phyloP scores from a whole-genome alignment of 2,113 vertebrate genomes.

The Brachyhypopomus occidentalis region DNA sequence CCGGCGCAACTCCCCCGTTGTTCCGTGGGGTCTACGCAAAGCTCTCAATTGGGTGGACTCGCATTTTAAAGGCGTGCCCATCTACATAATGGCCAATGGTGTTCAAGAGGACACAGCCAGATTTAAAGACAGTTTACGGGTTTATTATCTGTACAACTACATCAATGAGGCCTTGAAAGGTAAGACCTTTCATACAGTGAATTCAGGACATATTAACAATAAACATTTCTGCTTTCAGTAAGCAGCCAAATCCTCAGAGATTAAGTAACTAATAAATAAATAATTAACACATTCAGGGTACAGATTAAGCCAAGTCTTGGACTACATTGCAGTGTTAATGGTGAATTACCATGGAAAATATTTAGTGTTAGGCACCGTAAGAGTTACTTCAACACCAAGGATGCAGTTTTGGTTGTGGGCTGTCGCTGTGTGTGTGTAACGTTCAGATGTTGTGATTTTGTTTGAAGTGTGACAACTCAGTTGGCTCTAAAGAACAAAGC shows the following conservation, averaged over 20 bases:
- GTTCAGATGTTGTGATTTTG: neutral
- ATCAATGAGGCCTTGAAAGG: conserved; percentile 97
- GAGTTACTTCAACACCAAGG: too few species aligned
- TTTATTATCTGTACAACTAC: conserved; percentile 90
- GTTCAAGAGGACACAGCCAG: conserved; percentile 80
- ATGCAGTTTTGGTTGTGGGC: too few species aligned
- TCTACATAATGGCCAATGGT: conserved; percentile 89
- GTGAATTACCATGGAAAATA: too few species aligned
- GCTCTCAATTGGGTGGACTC: conserved; percentile 76
- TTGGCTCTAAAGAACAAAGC: conserved; percentile 3
- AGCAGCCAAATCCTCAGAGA: too few species aligned
- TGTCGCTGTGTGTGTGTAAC: neutral
- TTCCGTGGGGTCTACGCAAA: conserved; percentile 93
- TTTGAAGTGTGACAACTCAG: neutral
- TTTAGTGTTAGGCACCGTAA: too few species aligned
- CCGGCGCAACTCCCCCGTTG: conserved; percentile 75
- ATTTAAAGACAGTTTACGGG: conserved; percentile 83
- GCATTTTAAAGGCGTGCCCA: conserved; percentile 83
- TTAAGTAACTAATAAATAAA: too few species aligned
- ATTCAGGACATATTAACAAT: neutral
- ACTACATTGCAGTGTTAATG: too few species aligned
- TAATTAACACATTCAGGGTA: too few species aligned
- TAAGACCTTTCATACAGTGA: conserved; percentile 62
- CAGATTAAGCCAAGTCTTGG: too few species aligned
- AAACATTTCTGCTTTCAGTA: neutral